Evolutionary conservation across 2,797 vertebrate genomes (phyloP).

Genomic region (Cuniculus paca): DNA sequence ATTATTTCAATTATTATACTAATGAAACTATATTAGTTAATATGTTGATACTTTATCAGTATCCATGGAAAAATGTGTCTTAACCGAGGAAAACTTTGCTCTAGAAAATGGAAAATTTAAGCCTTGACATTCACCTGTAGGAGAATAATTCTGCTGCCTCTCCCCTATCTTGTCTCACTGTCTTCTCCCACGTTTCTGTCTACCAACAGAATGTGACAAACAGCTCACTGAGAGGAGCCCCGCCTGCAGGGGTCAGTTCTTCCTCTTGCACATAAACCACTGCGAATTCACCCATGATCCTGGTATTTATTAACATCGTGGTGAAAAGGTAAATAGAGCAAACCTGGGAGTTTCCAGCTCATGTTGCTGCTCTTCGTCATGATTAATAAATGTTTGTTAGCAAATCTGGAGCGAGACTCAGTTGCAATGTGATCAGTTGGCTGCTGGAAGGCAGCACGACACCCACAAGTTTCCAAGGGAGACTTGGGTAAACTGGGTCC

Average conservation of each 20-base stretch:
- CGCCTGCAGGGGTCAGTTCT: rapidly evolving
- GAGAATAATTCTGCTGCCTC: no score
- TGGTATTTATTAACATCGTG: neutral
- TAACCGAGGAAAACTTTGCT: neutral
- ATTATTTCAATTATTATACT: neutral
- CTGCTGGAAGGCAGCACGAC: neutral
- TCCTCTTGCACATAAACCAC: neutral
- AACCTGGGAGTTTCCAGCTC: neutral
- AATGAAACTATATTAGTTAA: neutral
- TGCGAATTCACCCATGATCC: neutral
- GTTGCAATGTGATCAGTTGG: no score
- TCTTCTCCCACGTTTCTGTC: neutral
- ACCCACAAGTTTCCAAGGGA: rapidly evolving
- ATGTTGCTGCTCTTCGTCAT: no score
- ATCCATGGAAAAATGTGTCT: neutral
- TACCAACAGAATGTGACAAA: neutral
- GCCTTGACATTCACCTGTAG: neutral
- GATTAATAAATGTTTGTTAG: neutral
- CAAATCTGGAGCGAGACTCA: neutral
- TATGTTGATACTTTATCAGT: neutral
- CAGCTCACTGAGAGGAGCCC: neutral
- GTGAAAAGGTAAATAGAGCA: neutral
- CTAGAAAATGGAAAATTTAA: neutral
- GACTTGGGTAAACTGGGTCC: neutral
- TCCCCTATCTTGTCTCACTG: neutral